Base-by-base conservation (phyloP, 64 coral and sea anemone species). In the Porites australiensis region DNA sequence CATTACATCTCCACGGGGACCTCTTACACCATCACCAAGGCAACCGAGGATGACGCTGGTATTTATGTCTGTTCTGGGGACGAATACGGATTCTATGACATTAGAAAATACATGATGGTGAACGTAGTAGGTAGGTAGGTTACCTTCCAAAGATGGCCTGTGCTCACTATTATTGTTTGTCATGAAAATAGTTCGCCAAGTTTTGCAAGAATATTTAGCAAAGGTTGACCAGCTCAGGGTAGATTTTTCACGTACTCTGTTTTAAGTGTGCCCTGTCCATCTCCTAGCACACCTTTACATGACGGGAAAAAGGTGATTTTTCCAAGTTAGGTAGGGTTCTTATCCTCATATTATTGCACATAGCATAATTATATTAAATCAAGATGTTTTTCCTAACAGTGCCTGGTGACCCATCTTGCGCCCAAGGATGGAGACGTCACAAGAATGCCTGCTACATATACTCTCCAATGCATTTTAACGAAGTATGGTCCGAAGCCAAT, bases 81-180 rank as follows among this genome's bases (percentile, higher is more conserved):
- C 15, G 81, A 69, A 20, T 84, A 63, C 62, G 81, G 81, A 84
- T 8, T 27, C 8, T 84, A 63, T 61, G 81, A 2, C 10, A 84
- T 84, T 68, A 68, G 4, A 18, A 46, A 8, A 4, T 67, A 51
- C 81, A 51, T 68, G 10, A 3, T 84, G 44, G 63, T 84, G 19
- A 84, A 84, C 19, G 81, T 84, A 4, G 51, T 84, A 84, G 63
- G 81, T 84, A 19, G 68, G 47, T 21, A 23, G 61, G 60, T 62
- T 4, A 4, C 45, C 13, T 6, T 57, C 54, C 4, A 57, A 57
- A 57, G 54, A 57, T 57, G 4, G 4, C 27, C 27, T 37, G 27
- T 37, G 27, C 27, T 37, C 27, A 37, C 27, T 37, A 37, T 37
- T 37, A 37, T 37, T 37, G 27, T 37, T 37, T 37, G 27, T 37